Base-by-base conservation (phyloP, 2,113 vertebrate species). In the Neopipo cinnamomea region DNA sequence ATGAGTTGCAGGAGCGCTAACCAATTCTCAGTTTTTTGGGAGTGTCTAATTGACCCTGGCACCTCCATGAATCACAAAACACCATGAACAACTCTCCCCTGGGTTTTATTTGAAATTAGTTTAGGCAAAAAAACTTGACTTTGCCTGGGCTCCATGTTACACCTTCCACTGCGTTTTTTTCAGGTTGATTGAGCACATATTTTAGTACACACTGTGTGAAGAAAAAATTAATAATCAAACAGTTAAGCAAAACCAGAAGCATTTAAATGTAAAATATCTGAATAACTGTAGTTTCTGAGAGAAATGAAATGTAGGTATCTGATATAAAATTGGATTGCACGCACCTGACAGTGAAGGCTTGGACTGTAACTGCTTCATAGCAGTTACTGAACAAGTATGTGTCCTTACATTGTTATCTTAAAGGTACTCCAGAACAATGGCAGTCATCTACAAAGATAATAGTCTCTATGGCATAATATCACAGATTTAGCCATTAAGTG, bases 401-500 rank as follows among this genome's bases (percentile, higher is more conserved):
- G 12, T 23, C 67, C 39, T 88, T 77, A 70, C 31, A 53, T 50
- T 86, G 23, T 88, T 70, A 71, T 76, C 37, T 77, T 82, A 70
- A 71, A 94, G 42, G 41, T 80, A 55, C 56, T 90, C 58, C 71
- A 94, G 85, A 91, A 85, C 50, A 83, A 86, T 31, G 46, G 42
- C 59, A 84, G 72, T 88, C 67, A 86, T 91, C 63, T 85, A 55
- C 2, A 22, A 91, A 91, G 79, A 83, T 61, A 85, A 74, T 74
- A 90, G 79, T 88, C 66, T 93, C 77, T 66, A 58, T 15, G 78
- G 88, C 75, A 80, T 73, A 94, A 80, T 89, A 66, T 47, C 78
- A 91, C 72, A 71, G 87, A 79, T 96, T 89, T 79, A 79, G 52
- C 79, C 47, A 63, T 89, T 80, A 85, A 90, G 76, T 86, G 82